Percentiles rank a stretch among this genome's conserved stretches.
Conservation (phyloP, 2,797 vertebrate species). For the Rhinogobio ventralis region DNA sequence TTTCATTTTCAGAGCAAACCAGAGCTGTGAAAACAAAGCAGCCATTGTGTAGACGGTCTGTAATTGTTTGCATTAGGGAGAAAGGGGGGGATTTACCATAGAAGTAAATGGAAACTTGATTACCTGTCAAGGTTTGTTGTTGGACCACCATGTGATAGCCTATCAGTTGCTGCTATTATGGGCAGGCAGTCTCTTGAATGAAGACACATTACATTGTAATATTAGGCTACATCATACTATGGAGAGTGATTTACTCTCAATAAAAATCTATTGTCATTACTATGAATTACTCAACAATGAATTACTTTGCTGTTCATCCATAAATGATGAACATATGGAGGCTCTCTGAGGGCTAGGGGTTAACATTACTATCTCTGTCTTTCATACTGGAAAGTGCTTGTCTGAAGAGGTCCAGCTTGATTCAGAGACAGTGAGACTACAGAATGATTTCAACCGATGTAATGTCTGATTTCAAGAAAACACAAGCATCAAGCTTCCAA, state of each 20-base stretch:
- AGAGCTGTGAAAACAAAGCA: constrained; percentile 25
- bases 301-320: background rate
- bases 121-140: background rate
- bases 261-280: background rate
- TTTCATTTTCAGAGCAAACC: constrained; percentile 14
- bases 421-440: background rate
- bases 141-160: background rate
- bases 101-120: background rate
- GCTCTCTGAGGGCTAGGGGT: constrained; percentile 15
- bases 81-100: background rate
- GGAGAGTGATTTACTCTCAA: background rate
- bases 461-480: constrained; percentile 21
- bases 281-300: background rate
- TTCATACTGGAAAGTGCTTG: background rate
- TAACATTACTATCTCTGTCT: constrained; percentile 5
- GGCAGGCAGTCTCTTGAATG: background rate
- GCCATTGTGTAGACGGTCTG: background rate
- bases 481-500: background rate
- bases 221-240: background rate
- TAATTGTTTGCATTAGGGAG: constrained; percentile 3
- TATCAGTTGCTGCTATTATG: constrained; percentile 1
- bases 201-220: background rate
- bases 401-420: constrained; percentile 16
- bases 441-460: background rate
- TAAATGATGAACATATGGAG: constrained; percentile 1